Evolutionary conservation across 1,140 invertebrate genomes (phyloP).

Genomic region (Plectus sambesii): DNA sequence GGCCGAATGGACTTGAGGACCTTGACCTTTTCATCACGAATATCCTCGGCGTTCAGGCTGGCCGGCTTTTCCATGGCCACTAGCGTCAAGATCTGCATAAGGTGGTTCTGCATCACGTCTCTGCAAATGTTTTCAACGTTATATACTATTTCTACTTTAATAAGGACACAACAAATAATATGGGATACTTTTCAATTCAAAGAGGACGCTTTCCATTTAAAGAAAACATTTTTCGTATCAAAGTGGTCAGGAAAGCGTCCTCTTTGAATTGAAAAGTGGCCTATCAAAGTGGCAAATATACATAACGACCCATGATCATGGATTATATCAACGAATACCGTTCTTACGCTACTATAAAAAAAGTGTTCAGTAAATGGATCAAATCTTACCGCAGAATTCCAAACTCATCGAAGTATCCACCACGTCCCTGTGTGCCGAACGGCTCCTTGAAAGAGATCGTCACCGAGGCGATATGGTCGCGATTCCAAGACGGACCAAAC

Average conservation of each 20-base stretch:
- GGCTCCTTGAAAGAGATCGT: constrained; percentile 94
- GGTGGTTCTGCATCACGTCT: constrained; percentile 76
- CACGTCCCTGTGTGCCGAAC: constrained; percentile 88
- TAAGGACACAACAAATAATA: background rate
- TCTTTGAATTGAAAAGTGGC: no score
- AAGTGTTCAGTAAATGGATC: constrained; percentile 21
- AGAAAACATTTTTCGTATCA: no score
- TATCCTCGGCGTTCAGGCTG: constrained; percentile 83
- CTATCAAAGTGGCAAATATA: no score
- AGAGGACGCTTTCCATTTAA: no score
- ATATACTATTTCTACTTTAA: no score
- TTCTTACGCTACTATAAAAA: constrained; percentile 1
- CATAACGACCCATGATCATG: no score
- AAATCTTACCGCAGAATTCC: constrained; percentile 68
- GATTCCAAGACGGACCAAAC: constrained; percentile 51
- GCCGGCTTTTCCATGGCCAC: constrained; percentile 98
- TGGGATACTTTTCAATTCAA: no score
- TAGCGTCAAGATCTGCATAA: constrained; percentile 83
- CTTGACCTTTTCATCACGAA: constrained; percentile 91
- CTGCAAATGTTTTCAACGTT: constrained; percentile 4
- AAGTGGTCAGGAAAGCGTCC: constrained; percentile 3
- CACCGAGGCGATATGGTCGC: constrained; percentile 81
- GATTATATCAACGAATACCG: no score
- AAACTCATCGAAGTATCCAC: constrained; percentile 94
- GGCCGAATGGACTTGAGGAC: constrained; percentile 75